These are phyloP conservation scores for Cheirogaleus major DNA, from an alignment of 2,797 vertebrate genomes.

Conservation along the genomic window DNA sequence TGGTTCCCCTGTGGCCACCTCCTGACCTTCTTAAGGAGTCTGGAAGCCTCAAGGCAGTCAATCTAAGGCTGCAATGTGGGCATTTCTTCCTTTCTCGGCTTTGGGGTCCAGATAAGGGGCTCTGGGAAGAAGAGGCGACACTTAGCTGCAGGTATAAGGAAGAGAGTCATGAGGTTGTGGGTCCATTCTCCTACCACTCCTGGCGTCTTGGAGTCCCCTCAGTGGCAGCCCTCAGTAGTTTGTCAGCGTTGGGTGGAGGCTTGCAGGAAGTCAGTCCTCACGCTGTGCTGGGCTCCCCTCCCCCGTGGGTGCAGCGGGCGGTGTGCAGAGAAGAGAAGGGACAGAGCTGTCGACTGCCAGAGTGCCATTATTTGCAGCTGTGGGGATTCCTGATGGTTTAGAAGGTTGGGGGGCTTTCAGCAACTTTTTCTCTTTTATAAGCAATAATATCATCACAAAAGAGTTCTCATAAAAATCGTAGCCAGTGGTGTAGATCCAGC, in stretches of 20 bases:
- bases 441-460: neutral
- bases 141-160: neutral
- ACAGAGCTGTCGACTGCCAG: fast-evolving
- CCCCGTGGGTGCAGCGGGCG: neutral
- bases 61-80: neutral
- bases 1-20: neutral
- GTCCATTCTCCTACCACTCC: fast-evolving
- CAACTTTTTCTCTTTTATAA: neutral
- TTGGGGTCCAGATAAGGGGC: neutral
- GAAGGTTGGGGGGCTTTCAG: neutral
- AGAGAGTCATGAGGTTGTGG: fast-evolving
- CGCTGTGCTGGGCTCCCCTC: no score
- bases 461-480: neutral
- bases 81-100: neutral
- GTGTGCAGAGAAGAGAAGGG: neutral
- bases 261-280: neutral
- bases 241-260: neutral
- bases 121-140: neutral
- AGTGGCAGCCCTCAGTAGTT: neutral
- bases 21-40: neutral
- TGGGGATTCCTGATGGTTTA: fast-evolving
- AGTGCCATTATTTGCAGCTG: fast-evolving
- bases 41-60: neutral
- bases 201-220: neutral
- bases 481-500: neutral